Evolutionary conservation across 2,113 vertebrate genomes (phyloP), one percentile per base, ranked within the genome.

Genomic region (Thamnophis sirtalis): DNA sequence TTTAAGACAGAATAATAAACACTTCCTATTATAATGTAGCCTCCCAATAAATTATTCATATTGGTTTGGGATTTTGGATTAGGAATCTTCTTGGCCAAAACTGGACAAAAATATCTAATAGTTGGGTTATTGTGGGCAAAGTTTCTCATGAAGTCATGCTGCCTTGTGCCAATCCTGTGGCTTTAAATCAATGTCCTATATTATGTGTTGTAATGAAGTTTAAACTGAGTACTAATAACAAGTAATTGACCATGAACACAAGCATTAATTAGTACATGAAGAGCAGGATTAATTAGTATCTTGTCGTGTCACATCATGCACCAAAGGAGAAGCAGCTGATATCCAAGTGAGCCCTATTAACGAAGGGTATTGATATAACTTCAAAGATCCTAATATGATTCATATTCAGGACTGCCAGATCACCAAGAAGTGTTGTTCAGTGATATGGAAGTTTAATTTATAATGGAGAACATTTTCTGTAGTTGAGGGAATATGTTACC

Each of bases 251-350:
- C 90, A 88, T 94, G 91, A 92, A 51, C 90, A 96, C 63, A 8
- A 89, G 86, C 56, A 95, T 94, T 96, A 90, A 95, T 96, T 96
- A 94, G 91, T 88, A 93, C 87, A 88, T 26, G 10, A 86, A 53
- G 89, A 63, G 48, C 88, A 60, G 92, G 5, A 80, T 80, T 80
- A 80, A 80, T 80, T 60, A 93, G 60, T 94, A 91, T 93, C 86
- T 80, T 92, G 89, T 54, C 94, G 93, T 55, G 68, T 6, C 63
- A 86, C 90, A 84, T 17, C 17, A 90, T 87, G 85, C 6, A 92
- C 53, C 94, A 93, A 93, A 94, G 24, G 92, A 89, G 63, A 28
- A 86, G 54, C 88, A 94, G 88, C 60, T 92, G 88, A 95, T 95
- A 92, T 84, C 24, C 38, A n/a, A 80, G 87, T 88, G 58, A 93